phyloP scores from a whole-genome alignment of 2,113 vertebrate species.

The Pluvianellus socialis region DNA sequence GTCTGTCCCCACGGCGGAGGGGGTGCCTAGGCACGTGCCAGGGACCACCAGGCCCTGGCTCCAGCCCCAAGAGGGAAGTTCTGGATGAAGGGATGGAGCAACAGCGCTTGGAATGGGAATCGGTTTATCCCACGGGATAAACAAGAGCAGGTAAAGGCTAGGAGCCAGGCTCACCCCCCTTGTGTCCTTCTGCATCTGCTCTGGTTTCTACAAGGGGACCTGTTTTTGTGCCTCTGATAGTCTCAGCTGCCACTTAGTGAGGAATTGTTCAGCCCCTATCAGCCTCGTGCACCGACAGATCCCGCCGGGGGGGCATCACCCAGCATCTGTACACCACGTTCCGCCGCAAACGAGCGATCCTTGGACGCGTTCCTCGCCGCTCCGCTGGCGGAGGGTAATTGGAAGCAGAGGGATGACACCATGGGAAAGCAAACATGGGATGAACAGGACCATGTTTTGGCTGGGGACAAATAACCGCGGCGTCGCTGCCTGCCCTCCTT shows the following conservation, averaged over 20 bases:
- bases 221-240: background rate
- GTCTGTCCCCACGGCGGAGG: fast-evolving
- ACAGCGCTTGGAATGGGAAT: background rate
- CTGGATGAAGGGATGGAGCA: background rate
- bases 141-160: background rate
- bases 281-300: background rate
- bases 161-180: fast-evolving
- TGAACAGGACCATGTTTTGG: background rate
- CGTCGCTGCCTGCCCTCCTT: background rate
- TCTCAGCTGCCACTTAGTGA: background rate
- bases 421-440: background rate
- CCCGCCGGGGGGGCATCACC: background rate
- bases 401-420: background rate
- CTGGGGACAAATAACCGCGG: background rate
- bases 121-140: background rate
- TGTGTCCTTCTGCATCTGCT: background rate
- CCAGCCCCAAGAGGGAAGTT: background rate
- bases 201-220: background rate
- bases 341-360: background rate
- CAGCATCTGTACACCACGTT: background rate
- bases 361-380: fast-evolving
- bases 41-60: background rate
- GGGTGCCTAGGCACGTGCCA: background rate
- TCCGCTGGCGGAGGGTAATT: fast-evolving
- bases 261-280: background rate